These are phyloP conservation scores for Kryptolebias ocellatus DNA, from an alignment of 2,797 vertebrate species.

Conservation along the genomic window DNA sequence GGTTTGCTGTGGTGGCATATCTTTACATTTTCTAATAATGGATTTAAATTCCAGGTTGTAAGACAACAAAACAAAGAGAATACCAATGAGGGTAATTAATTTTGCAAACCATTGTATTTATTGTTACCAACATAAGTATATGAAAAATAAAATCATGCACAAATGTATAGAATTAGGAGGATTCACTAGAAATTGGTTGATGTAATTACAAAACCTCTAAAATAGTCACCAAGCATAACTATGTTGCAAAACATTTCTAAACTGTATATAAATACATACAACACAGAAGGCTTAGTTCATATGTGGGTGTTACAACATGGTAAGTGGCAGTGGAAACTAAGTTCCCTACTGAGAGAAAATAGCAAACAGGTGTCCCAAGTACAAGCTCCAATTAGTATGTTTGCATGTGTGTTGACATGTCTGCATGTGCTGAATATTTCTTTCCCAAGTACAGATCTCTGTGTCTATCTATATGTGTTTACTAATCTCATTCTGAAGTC, in stretches of 20 bases:
- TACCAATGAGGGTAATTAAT: too few species aligned
- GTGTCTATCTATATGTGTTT: constrained; percentile 21
- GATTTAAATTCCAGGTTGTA: too few species aligned
- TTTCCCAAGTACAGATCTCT: neutral
- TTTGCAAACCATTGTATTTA: too few species aligned
- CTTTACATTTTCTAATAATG: too few species aligned
- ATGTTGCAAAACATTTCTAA: neutral
- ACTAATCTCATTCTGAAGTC: constrained; percentile 22
- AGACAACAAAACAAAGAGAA: too few species aligned
- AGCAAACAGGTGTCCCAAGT: neutral
- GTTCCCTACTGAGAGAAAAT: constrained; percentile 40
- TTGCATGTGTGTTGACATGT: neutral
- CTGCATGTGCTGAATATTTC: constrained; percentile 2
- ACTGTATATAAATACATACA: neutral
- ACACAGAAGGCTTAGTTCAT: constrained; percentile 34
- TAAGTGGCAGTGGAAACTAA: constrained; percentile 42
- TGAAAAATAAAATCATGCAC: too few species aligned
- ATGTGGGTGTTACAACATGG: constrained; percentile 54
- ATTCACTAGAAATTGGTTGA: neutral
- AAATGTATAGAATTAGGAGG: too few species aligned
- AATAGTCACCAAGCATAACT: neutral
- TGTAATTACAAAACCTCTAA: neutral
- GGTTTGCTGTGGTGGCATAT: too few species aligned
- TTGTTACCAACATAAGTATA: too few species aligned
- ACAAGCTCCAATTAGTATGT: constrained; percentile 34